Conservation (phyloP, 1,140 invertebrate species). For the Latrodectus geometricus region DNA sequence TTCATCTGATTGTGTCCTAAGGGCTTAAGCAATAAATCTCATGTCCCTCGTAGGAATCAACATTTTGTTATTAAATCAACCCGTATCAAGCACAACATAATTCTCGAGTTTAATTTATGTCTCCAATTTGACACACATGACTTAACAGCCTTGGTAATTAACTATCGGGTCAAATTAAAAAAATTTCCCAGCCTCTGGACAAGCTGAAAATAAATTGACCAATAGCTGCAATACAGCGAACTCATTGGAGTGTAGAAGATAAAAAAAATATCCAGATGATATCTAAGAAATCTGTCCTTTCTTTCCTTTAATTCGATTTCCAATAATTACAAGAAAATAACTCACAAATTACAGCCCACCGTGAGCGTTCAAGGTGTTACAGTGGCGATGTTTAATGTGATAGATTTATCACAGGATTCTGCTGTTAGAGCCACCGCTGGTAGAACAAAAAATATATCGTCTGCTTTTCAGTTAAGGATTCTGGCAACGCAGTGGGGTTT, state of each 20-base stretch:
- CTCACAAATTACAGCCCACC: conserved; percentile 41
- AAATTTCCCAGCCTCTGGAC: not conserved
- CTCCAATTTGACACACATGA: conserved; percentile 2
- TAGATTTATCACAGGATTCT: conserved; percentile 18
- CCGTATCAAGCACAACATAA: not conserved
- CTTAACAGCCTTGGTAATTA: conserved; percentile 17
- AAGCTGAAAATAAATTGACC: conserved; percentile 20
- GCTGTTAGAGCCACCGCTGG: not conserved
- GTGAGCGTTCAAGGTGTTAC: conserved; percentile 9
- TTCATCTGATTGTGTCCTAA: no score
- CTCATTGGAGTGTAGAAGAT: not conserved
- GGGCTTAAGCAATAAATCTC: conserved; percentile 16
- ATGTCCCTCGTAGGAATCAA: not conserved
- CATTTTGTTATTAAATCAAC: conserved; percentile 13
- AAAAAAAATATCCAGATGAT: not conserved
- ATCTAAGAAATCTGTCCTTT: conserved; percentile 3
- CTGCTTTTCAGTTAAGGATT: conserved; percentile 15
- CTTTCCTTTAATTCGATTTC: conserved; percentile 41
- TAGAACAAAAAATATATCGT: conserved; percentile 17
- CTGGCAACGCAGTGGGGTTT: not conserved
- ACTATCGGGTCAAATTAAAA: not conserved
- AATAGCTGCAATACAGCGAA: not conserved
- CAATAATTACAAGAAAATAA: conserved; percentile 45
- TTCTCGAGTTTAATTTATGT: conserved; percentile 25
- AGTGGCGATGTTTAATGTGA: conserved; percentile 10